Evolutionary conservation across 2,797 vertebrate species (phyloP).

Genomic region (Neosalanx taihuensis): DNA sequence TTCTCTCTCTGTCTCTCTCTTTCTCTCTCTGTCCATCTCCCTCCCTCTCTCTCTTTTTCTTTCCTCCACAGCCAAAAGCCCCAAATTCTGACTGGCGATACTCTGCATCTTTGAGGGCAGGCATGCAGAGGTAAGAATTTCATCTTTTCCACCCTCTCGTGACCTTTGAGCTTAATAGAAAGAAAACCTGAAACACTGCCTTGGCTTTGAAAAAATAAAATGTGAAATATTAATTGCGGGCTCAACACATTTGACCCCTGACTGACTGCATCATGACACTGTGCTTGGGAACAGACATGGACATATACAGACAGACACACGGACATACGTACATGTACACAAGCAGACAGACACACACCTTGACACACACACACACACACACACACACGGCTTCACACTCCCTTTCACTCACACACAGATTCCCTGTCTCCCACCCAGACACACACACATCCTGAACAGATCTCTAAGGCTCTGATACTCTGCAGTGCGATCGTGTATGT

Average conservation of each 20-base stretch:
- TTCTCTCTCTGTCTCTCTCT: constrained; percentile 16
- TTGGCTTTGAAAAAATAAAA: too few relatives aligned
- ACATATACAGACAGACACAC: neutral
- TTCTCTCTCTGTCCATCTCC: constrained; percentile 25
- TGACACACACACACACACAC: constrained; percentile 3
- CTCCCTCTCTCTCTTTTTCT: constrained; percentile 34
- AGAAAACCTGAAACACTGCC: neutral
- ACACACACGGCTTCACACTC: constrained; percentile 11
- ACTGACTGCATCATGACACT: constrained; percentile 34
- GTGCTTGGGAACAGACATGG: constrained; percentile 15
- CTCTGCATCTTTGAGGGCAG: constrained; percentile 94
- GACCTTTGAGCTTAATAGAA: constrained; percentile 39
- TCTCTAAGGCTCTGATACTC: constrained; percentile 37
- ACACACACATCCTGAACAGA: neutral
- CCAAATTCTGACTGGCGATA: constrained; percentile 99
- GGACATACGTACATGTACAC: constrained; percentile 11
- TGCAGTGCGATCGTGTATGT: constrained; percentile 71
- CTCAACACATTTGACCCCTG: constrained; percentile 43
- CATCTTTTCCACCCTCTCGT: constrained; percentile 25
- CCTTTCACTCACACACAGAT: constrained; percentile 2
- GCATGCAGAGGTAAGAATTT: constrained; percentile 92
- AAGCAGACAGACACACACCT: constrained; percentile 11
- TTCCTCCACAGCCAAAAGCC: constrained; percentile 88
- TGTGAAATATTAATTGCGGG: neutral
- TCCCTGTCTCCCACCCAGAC: constrained; percentile 20